Percentiles rank a stretch among this genome's conserved stretches.
phyloP scores from a whole-genome alignment of 1,140 invertebrate species.

The Delia radicum region DNA sequence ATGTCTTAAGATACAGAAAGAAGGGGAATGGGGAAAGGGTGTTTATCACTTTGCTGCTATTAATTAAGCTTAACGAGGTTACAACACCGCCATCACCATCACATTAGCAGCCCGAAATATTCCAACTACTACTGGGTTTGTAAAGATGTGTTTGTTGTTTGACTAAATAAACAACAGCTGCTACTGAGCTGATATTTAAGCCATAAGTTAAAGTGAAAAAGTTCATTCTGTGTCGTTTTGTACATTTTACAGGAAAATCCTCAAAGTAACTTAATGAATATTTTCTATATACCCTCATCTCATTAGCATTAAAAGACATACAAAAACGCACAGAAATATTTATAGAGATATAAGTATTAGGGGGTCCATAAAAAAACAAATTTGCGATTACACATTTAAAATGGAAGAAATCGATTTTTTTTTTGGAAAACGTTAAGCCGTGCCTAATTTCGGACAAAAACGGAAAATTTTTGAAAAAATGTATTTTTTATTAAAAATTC shows the following conservation, averaged over 20 bases:
- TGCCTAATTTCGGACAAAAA: no score
- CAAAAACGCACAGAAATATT: constrained; percentile 3
- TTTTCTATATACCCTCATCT: constrained; percentile 50
- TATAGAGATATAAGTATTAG: not conserved
- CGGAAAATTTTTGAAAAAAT: no score
- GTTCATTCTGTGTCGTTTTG: not conserved
- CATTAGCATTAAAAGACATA: constrained; percentile 36
- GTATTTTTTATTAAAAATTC: no score
- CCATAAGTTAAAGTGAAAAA: constrained; percentile 18
- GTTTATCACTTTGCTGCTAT: constrained; percentile 56
- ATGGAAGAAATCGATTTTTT: no score
- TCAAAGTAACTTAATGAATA: constrained; percentile 51
- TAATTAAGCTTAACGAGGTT: constrained; percentile 57
- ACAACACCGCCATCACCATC: constrained; percentile 32
- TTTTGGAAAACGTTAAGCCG: no score
- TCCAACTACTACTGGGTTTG: not conserved
- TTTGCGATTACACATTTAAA: not conserved
- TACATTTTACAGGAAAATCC: constrained; percentile 28
- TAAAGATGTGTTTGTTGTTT: not conserved
- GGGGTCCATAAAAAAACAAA: not conserved
- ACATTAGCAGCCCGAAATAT: not conserved
- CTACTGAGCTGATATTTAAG: constrained; percentile 9
- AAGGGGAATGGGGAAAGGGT: constrained; percentile 31
- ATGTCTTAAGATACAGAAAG: no score
- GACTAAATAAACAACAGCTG: constrained; percentile 22